Base-by-base conservation (phyloP, 2,888 invertebrate genomes). In the Rutpela maculata region DNA sequence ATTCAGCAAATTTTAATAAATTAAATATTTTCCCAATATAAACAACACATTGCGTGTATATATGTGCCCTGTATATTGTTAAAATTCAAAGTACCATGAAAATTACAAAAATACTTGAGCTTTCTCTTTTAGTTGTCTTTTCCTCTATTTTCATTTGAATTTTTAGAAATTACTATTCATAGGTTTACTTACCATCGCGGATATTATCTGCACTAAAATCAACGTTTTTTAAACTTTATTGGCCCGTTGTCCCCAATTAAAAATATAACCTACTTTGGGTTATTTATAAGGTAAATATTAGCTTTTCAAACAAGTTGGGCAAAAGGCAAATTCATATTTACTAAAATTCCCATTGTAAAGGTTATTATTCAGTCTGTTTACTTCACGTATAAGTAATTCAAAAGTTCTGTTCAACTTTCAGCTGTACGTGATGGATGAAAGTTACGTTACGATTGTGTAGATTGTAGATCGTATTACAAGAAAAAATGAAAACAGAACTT, bases 361-460 rank as follows among this genome's bases (percentile, higher is more conserved):
- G 38, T 70, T 59, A 70, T 70, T 70, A 59, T 70, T 70, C 59
- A 22, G 38, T 43, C 50, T 70, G 70, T 70, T 70, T 70, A 60
- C 70, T 22, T 60, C 57, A 17, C 50, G 57, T 60, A 70, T 70
- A 70, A 70, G 70, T 70, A 70, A 70, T 70, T 70, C 70, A 70
- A 72, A 72, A 72, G 63, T 72, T 72, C 10, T 55, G 63, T 38
- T 63, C 63, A 63, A 72, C 71, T 72, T 70, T 72, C 71, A 62
- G 35, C 71, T 12, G 55, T 50, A n/a, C 35, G 62, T 72, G 71
- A 72, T 72, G 63, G 62, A 72, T 72, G 71, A 63, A 72, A 31
- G 62, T 50, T 19, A 26, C 18, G 55, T 18, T 15, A 43, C 11
- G 60, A 26, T 35, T 31, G 60, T n/a, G n/a, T 22, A 72, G 60